Base-by-base conservation (phyloP, 53 echinoderm and acorn worm species). In the Echinometra lucunter region DNA sequence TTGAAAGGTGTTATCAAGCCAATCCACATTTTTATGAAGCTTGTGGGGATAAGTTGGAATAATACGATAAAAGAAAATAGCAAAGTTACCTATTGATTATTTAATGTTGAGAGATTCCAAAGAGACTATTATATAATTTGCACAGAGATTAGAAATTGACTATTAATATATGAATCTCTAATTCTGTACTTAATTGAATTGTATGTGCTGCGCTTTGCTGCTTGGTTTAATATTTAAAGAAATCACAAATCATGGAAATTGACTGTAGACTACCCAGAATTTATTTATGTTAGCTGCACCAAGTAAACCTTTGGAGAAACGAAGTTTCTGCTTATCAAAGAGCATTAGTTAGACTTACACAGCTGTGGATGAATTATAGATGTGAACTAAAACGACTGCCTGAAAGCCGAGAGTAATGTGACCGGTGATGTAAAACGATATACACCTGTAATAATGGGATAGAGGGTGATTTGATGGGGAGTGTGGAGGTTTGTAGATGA, bases 101-200 rank as follows among this genome's bases (percentile, higher is more conserved):
- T 30, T 89, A 57, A 60, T 58, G 60, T 12, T 42, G 9, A 30
- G 19, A 30, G 89, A 89, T 89, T 32, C 37, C 88, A 35, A 58
- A 40, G 60, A 89, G 58, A 49, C 89, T 89, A 60, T 38, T 89
- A 58, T 37, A 56, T 88, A 85, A 18, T 89, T 58, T 58, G 58
- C 89, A 89, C 89, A 58, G 60, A 60, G 58, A 10, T 89, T 58
- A 60, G n/a, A n/a, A 60, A 55, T 57, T 6, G 19, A 60, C 57
- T 23, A 37, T 6, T 89, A 89, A 89, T 89, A 89, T 89, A 89
- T 89, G 89, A 40, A 57, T 89, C n/a, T 56, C 58, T 89, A 58
- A 89, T 58, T 89, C 60, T 89, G 89, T 89, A 89, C 89, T 89
- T 89, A 89, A 89, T 89, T 27, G 47, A 85, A 85, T 85, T 85